Evolutionary conservation across 2,888 invertebrate genomes (phyloP).

Genomic region (Lycaena phlaeas): DNA sequence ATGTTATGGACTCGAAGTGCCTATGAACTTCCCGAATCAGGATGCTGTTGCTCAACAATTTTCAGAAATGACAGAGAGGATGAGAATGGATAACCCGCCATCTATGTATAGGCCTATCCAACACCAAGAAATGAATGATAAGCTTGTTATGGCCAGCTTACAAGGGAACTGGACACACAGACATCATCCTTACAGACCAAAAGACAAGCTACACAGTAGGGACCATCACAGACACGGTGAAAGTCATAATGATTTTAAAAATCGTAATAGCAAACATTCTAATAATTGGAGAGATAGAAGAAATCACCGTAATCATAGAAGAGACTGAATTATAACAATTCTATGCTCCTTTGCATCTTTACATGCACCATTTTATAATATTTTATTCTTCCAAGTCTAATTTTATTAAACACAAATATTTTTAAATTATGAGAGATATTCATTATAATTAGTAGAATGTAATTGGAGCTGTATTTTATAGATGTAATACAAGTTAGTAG

Average conservation of each 20-base stretch:
- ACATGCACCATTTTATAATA: too few species aligned
- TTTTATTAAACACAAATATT: too few species aligned
- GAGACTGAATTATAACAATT: background rate
- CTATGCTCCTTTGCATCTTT: too few species aligned
- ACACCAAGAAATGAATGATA: slow-evolving; percentile 34
- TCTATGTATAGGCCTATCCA: slow-evolving; percentile 27
- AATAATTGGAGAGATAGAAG: slow-evolving; percentile 40
- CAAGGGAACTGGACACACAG: slow-evolving; percentile 65
- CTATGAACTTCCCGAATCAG: slow-evolving; percentile 34
- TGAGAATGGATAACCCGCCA: slow-evolving; percentile 34
- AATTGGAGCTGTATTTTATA: too few species aligned
- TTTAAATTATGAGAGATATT: too few species aligned
- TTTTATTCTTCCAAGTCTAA: too few species aligned
- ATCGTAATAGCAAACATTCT: slow-evolving; percentile 25
- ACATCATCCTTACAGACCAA: slow-evolving; percentile 52
- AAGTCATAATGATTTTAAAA: slow-evolving; percentile 26
- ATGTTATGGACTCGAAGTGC: slow-evolving; percentile 41
- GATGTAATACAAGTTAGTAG: too few species aligned
- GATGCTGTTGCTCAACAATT: slow-evolving; percentile 46
- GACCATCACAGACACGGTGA: slow-evolving; percentile 36
- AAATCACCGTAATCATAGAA: slow-evolving; percentile 38
- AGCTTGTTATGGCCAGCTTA: slow-evolving; percentile 53
- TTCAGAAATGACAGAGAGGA: slow-evolving; percentile 46
- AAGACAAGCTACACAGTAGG: slow-evolving; percentile 32
- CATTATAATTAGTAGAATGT: too few species aligned